Conservation (phyloP, 30 jellyfish, hydroid and myxozoan genomes). For the Cassiopea andromeda region DNA sequence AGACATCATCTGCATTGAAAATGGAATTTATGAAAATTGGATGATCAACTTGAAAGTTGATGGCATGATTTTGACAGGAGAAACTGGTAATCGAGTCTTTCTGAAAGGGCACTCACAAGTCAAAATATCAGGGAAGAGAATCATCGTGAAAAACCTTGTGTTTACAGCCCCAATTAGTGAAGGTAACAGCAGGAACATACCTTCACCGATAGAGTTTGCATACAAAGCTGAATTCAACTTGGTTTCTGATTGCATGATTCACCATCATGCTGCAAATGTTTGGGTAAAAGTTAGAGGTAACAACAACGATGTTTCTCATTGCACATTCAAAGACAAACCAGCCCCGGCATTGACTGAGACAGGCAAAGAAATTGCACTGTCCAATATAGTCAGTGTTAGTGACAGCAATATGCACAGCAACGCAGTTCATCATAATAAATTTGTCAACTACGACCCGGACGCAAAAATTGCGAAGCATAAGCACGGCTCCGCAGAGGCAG, state of each 20-base stretch:
- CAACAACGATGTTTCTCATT: slow-evolving; percentile 6
- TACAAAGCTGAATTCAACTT: slow-evolving; percentile 6
- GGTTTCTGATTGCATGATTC: slow-evolving; percentile 4
- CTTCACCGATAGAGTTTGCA: slow-evolving; percentile 29
- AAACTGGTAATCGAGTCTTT: slow-evolving; percentile 19
- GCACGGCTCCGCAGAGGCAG: slow-evolving; percentile 47
- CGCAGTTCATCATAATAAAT: slow-evolving; percentile 38
- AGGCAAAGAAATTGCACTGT: slow-evolving; percentile 6
- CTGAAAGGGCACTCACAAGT: slow-evolving; percentile 30
- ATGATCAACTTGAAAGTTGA: background rate
- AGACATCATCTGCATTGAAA: slow-evolving; percentile 27
- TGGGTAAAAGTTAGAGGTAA: slow-evolving; percentile 48
- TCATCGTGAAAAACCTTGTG: background rate
- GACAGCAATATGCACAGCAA: slow-evolving; percentile 11
- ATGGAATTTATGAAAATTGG: slow-evolving; percentile 28
- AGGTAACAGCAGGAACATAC: slow-evolving; percentile 4
- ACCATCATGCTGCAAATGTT: slow-evolving; percentile 24
- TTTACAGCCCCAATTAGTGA: slow-evolving; percentile 36
- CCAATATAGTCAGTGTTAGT: slow-evolving; percentile 23
- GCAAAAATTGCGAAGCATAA: slow-evolving; percentile 46
- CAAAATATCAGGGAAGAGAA: slow-evolving; percentile 1
- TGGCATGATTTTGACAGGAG: slow-evolving; percentile 1
- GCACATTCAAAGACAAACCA: slow-evolving; percentile 29
- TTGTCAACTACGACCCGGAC: slow-evolving; percentile 27
- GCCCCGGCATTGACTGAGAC: slow-evolving; percentile 7